Percentiles rank a stretch among this genome's conserved stretches.
Conservation (phyloP, 2,797 vertebrate species). For the Sylvia borin region DNA sequence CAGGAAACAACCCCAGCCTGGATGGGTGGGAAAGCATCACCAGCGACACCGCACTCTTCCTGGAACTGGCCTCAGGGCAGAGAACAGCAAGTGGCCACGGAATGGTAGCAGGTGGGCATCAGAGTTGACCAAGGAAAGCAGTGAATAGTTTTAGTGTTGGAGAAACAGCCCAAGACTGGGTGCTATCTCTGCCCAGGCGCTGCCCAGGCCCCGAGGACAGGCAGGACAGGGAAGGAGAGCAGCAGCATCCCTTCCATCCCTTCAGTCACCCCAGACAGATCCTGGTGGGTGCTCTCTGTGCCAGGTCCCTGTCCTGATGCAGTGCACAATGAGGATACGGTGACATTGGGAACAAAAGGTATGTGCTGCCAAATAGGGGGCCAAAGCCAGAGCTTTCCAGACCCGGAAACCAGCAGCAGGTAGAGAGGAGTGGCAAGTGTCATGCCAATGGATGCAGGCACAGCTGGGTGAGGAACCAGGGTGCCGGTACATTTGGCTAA, state of each 20-base stretch:
- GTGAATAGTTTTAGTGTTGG: background rate
- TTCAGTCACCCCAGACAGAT: background rate
- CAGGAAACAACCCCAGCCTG: background rate
- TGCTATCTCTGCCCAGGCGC: background rate
- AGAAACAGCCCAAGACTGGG: background rate
- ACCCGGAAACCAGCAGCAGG: background rate
- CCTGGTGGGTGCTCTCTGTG: background rate
- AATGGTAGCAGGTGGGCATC: accelerated
- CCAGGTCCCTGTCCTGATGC: background rate
- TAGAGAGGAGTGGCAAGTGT: background rate
- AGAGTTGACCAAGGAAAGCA: background rate
- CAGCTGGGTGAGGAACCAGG: accelerated
- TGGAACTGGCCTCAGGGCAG: background rate
- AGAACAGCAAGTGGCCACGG: background rate
- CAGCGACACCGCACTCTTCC: accelerated
- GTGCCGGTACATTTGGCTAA: background rate
- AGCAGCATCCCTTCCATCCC: background rate
- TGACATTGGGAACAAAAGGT: background rate
- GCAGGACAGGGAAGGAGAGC: background rate
- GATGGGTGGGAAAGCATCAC: accelerated
- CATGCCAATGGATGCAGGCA: accelerated
- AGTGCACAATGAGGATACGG: background rate
- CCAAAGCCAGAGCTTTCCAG: background rate
- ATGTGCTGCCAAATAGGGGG: background rate
- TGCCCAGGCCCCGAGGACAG: background rate